Percentiles rank a stretch among this genome's conserved stretches.
These are phyloP conservation scores for Lepas anatifera DNA, from an alignment of 2,888 invertebrate species.

Conservation along the genomic window DNA sequence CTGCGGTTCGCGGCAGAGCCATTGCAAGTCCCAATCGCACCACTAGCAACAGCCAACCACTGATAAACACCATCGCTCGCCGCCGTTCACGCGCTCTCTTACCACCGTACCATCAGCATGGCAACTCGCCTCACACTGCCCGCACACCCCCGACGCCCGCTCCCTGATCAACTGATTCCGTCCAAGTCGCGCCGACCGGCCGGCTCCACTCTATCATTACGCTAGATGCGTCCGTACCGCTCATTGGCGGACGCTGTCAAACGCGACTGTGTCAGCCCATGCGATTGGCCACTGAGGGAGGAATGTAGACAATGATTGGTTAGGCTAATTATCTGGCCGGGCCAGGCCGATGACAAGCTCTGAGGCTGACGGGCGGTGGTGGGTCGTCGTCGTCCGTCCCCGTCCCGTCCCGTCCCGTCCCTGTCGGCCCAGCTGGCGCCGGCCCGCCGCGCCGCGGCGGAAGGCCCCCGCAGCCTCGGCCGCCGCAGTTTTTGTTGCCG, in stretches of 20 bases:
- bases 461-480: too few relatives aligned
- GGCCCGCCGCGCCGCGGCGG: too few relatives aligned
- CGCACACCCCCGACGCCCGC: neutral
- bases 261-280: neutral
- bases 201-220: conserved; percentile 10
- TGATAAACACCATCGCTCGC: neutral
- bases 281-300: neutral
- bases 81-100: neutral
- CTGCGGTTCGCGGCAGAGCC: neutral
- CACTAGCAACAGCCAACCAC: neutral
- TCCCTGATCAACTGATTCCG: neutral
- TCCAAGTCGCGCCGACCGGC: neutral
- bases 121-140: neutral
- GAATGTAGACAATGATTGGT: conserved; percentile 10
- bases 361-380: conserved; percentile 2
- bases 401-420: neutral
- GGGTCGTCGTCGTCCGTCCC: neutral
- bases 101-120: neutral
- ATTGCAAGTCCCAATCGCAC: neutral
- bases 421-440: neutral
- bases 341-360: neutral
- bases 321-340: conserved; percentile 11
- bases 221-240: neutral
- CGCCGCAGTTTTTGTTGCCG: too few relatives aligned
- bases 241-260: neutral